Base-by-base conservation (phyloP, 37 sponge, comb jelly and placozoan species). In the Spongilla lacustris region DNA sequence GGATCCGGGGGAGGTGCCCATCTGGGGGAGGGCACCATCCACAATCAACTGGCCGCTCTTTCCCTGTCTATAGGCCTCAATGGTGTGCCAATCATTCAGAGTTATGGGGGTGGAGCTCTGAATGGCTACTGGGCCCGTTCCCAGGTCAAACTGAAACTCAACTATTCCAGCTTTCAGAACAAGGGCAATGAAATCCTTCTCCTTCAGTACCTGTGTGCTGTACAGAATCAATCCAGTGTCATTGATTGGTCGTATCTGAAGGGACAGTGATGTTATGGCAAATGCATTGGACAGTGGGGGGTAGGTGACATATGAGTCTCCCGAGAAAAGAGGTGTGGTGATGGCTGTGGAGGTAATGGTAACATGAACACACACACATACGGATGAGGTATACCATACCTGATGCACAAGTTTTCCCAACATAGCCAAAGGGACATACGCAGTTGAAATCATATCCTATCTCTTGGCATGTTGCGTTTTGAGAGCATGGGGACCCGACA, bases 181-280 rank as follows among this genome's bases (percentile, higher is more conserved):
- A 25, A 91, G 35, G 10, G 92, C 88, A 75, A 91, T 91, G 81
- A 74, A 91, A 71, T 91, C 92, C 19, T 32, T 24, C 25, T 87
- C 87, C 58, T 71, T 58, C 26, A 26, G 14, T 24, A 48, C 0
- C 37, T 90, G 86, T 8, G 68, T 34, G 36, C 84, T 91, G 71
- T 79, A 84, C 32, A 91, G 84, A 48, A 91, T 32, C 29, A 91
- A 35, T 23, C 92, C 92, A 75, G 79, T 73, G n/a, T 75, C 66
- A 0, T 76, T 36, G 26, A 37, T 0, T 0, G 92, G 92, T 36
- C 84, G 68, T 28, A 91, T 48, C 69, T 87, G 88, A n/a, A 91
- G 10, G 17, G 28, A 50, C 14, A 91, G 67, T 21, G 32, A 41
- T 26, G 92, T 91, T n/a, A 76, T 77, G 6, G 76, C 87, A 80